These are phyloP conservation scores for Cataglyphis hispanica DNA, from an alignment of 1,140 invertebrate genomes.

Conservation along the genomic window DNA sequence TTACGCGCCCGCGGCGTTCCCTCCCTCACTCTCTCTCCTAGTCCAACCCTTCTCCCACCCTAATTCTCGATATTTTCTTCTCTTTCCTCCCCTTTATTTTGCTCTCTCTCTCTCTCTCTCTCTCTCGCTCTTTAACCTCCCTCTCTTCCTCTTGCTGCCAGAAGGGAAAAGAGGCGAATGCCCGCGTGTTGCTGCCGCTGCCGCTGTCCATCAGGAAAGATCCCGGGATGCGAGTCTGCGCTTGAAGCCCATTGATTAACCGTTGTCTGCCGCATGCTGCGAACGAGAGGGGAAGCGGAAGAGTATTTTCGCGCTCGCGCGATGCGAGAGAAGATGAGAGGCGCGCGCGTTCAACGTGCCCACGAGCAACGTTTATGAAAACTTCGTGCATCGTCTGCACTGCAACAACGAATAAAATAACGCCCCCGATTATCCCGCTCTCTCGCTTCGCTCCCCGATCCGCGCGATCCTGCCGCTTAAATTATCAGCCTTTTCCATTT, in stretches of 20 bases:
- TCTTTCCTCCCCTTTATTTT: conserved; percentile 13
- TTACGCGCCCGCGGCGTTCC: conserved; percentile 75
- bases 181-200: conserved; percentile 74
- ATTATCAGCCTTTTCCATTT: conserved; percentile 56
- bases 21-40: conserved; percentile 8
- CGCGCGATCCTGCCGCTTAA: conserved; percentile 21
- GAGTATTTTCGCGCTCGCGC: conserved; percentile 5
- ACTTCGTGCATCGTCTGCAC: conserved; percentile 81
- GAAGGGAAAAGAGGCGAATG: not conserved
- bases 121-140: not conserved
- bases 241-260: conserved; percentile 86
- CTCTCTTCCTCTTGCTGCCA: not conserved
- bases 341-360: conserved; percentile 61
- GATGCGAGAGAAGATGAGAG: not conserved
- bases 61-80: conserved; percentile 31
- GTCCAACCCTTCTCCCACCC: conserved; percentile 1
- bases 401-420: conserved; percentile 64
- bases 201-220: conserved; percentile 85
- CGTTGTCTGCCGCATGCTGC: conserved; percentile 82
- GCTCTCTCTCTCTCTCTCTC: not conserved
- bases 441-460: not conserved
- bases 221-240: conserved; percentile 82
- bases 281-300: conserved; percentile 69
- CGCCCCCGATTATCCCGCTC: conserved; percentile 34
- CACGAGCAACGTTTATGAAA: conserved; percentile 81